Percentiles rank a stretch among this genome's conserved stretches.
phyloP scores from a whole-genome alignment of 1,140 invertebrate species.

The Hyles vespertilio region DNA sequence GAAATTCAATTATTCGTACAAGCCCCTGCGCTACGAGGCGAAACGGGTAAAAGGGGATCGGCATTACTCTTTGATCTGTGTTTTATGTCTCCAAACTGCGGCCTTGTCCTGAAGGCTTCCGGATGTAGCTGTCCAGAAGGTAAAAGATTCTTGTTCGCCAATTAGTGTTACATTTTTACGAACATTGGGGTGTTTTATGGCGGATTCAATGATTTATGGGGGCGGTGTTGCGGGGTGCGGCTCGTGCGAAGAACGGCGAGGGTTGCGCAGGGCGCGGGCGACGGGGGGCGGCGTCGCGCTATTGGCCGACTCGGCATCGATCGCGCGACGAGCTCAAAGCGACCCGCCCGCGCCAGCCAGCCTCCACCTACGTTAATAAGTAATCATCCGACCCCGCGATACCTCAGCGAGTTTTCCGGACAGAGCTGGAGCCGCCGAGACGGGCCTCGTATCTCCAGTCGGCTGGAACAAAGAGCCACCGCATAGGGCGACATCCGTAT shows the following conservation, averaged over 20 bases:
- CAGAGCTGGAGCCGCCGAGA: slow-evolving; percentile 68
- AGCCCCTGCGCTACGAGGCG: slow-evolving; percentile 37
- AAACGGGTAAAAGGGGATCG: slow-evolving; percentile 42
- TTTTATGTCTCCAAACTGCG: slow-evolving; percentile 58
- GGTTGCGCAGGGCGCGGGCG: slow-evolving; percentile 56
- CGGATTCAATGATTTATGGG: slow-evolving; percentile 73
- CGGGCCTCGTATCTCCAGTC: slow-evolving; percentile 67
- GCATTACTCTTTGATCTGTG: slow-evolving; percentile 57
- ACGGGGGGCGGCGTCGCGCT: slow-evolving; percentile 56
- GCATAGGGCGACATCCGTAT: slow-evolving; percentile 70
- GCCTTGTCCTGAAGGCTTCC: slow-evolving; percentile 31
- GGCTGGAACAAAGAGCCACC: slow-evolving; percentile 69
- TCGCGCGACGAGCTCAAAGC: slow-evolving; percentile 60
- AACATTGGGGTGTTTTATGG: slow-evolving; percentile 72
- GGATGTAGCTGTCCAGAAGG: slow-evolving; percentile 45
- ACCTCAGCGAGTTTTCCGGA: slow-evolving; percentile 70
- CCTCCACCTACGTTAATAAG: slow-evolving; percentile 76
- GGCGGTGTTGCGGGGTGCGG: slow-evolving; percentile 54
- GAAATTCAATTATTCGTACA: slow-evolving; percentile 73
- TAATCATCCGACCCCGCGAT: slow-evolving; percentile 72
- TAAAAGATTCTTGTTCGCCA: slow-evolving; percentile 60
- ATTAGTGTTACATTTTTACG: slow-evolving; percentile 73
- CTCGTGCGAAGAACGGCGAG: slow-evolving; percentile 43
- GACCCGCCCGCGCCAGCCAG: slow-evolving; percentile 68
- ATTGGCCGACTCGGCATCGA: slow-evolving; percentile 73